Evolutionary conservation across 2,113 vertebrate genomes (phyloP), one percentile per base, ranked within the genome.

Genomic region (Cardinalis cardinalis): DNA sequence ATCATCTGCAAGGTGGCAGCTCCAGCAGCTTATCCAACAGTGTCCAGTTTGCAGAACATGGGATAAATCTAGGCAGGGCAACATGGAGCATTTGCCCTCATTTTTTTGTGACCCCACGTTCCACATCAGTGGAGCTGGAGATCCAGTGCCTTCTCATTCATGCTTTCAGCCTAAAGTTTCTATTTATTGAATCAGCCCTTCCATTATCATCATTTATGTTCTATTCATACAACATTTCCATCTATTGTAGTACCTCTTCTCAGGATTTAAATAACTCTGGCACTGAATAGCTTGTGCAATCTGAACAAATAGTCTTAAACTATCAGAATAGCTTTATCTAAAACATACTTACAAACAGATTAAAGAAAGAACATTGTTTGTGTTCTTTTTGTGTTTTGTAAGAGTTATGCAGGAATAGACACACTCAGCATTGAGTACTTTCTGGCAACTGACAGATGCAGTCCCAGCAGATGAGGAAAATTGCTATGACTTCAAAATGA

Each of bases 191-290:
- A 89, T 89, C 84, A 88, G 66, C 63, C 34, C 11, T 85, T 87
- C 88, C 66, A 79, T 89, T 86, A 82, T 72, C 86, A 87, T 87
- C 46, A 59, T 75, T 82, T 82, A 53, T 51, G 70, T 93, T 36
- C 81, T 65, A 78, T 86, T 92, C 84, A 75, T 89, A 38, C 70
- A 75, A 90, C 16, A 89, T 87, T 92, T 92, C 81, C 84, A 58
- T 78, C 85, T 79, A 69, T 73, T 91, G 86, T 84, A 87, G 74
- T 92, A 88, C 88, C 64, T 94, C 53, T 84, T 79, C 84, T 48
- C n/a, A 34, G 48, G 43, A 84, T 88, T 87, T 89, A 88, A 94
- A 82, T 94, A 78, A 73, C 84, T 89, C 60, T 93, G 90, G 85
- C 63, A 82, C 20, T 1, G 2, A 92, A 87, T 48, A 70, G 66